These are phyloP conservation scores for Dendrolimus punctatus DNA, from an alignment of 1,140 invertebrate species.

Conservation along the genomic window DNA sequence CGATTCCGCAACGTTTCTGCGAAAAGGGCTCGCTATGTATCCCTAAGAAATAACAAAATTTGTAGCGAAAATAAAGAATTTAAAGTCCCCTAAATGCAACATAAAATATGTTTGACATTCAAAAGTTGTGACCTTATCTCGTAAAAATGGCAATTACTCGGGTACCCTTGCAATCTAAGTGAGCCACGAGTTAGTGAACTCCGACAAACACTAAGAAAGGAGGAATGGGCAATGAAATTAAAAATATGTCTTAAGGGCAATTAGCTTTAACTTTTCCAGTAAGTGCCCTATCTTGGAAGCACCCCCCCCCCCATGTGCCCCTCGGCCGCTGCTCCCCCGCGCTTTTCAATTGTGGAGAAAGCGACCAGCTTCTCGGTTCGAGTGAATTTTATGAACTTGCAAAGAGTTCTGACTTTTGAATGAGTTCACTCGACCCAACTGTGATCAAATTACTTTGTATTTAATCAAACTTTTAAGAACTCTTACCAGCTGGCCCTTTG, in stretches of 20 bases:
- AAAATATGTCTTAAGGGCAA: slow-evolving; percentile 75
- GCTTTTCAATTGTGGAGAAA: slow-evolving; percentile 68
- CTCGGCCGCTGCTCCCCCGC: slow-evolving; percentile 46
- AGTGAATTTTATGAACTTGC: slow-evolving; percentile 66
- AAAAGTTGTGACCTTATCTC: slow-evolving; percentile 64
- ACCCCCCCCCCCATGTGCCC: too few species aligned
- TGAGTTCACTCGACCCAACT: slow-evolving; percentile 25
- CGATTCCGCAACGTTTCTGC: too few species aligned
- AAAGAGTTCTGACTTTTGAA: slow-evolving; percentile 40
- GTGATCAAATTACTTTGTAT: slow-evolving; percentile 15
- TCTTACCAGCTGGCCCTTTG: too few species aligned
- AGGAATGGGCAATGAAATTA: slow-evolving; percentile 73
- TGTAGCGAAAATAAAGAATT: too few species aligned
- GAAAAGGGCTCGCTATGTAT: too few species aligned
- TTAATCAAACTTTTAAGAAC: background rate
- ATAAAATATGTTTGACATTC: slow-evolving; percentile 64
- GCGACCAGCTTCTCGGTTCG: slow-evolving; percentile 49
- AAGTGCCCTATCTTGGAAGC: slow-evolving; percentile 60
- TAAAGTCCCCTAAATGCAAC: slow-evolving; percentile 19
- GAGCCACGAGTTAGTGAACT: slow-evolving; percentile 52
- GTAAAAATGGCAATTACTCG: slow-evolving; percentile 62
- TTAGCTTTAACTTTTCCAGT: slow-evolving; percentile 72
- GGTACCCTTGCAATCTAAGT: slow-evolving; percentile 40
- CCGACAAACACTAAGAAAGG: slow-evolving; percentile 60
- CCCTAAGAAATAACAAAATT: too few species aligned